These are phyloP conservation scores for Pleuronectes platessa DNA, from an alignment of 2,113 vertebrate species.

Conservation along the genomic window DNA sequence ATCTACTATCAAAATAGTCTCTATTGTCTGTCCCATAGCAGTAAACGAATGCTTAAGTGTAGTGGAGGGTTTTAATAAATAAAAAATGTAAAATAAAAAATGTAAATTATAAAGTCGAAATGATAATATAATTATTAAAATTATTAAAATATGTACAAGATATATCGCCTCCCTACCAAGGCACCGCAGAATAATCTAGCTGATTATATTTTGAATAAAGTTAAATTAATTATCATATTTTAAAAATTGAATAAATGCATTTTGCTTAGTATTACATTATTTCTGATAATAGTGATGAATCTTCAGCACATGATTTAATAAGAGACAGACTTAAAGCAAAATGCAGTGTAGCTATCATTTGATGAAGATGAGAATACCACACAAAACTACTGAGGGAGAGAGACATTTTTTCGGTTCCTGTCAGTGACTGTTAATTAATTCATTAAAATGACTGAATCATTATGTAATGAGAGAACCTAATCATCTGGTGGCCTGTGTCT, in stretches of 20 bases:
- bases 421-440: constrained; percentile 67
- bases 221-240: constrained; percentile 49
- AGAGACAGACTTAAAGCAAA: constrained; percentile 34
- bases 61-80: background rate
- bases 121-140: too few species aligned
- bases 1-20: too few species aligned
- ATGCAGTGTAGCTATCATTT: constrained; percentile 38
- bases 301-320: constrained; percentile 53
- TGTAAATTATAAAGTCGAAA: too few species aligned
- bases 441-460: constrained; percentile 70
- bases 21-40: background rate
- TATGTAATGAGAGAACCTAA: constrained; percentile 74
- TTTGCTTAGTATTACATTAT: constrained; percentile 35
- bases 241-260: constrained; percentile 32
- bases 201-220: constrained; percentile 50
- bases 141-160: constrained; percentile 6
- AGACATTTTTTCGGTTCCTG: constrained; percentile 17
- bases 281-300: constrained; percentile 54
- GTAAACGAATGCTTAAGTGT: background rate
- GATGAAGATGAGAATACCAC: constrained; percentile 43
- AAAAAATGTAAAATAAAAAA: background rate
- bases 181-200: background rate
- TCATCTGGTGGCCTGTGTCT: constrained; percentile 63
- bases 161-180: background rate
- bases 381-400: constrained; percentile 18